phyloP scores from a whole-genome alignment of 2,113 vertebrate genomes.

The Pseudopodoces humilis region DNA sequence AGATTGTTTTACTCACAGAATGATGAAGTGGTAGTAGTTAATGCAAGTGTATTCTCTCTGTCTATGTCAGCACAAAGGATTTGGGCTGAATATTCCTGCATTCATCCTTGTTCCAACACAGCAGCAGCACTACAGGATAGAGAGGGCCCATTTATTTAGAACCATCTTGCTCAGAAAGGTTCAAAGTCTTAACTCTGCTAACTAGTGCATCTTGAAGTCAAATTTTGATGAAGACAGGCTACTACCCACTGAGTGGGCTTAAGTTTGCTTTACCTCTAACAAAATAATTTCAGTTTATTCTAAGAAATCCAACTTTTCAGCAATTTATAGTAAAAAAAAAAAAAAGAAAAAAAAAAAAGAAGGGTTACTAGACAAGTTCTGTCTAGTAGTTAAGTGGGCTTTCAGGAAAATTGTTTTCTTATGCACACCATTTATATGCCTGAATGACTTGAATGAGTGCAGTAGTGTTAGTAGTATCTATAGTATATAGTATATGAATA shows the following conservation, averaged over 20 bases:
- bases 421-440: neutral
- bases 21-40: slow-evolving; percentile 18
- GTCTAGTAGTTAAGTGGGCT: neutral
- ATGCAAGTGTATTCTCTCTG: neutral
- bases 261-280: neutral
- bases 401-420: neutral
- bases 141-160: neutral
- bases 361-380: neutral
- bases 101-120: slow-evolving; percentile 6
- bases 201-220: neutral
- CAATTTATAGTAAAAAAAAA: neutral
- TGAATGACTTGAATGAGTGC: neutral
- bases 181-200: neutral
- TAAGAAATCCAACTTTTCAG: neutral
- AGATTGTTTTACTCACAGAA: neutral
- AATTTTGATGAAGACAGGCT: neutral
- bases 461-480: neutral
- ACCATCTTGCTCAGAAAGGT: neutral
- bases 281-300: neutral
- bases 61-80: neutral
- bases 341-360: no score
- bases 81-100: neutral
- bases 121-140: neutral
- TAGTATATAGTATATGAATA: no score
- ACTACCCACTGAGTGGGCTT: neutral